phyloP scores from a whole-genome alignment of 2,797 vertebrate genomes.

The Hoplostethus mediterraneus region DNA sequence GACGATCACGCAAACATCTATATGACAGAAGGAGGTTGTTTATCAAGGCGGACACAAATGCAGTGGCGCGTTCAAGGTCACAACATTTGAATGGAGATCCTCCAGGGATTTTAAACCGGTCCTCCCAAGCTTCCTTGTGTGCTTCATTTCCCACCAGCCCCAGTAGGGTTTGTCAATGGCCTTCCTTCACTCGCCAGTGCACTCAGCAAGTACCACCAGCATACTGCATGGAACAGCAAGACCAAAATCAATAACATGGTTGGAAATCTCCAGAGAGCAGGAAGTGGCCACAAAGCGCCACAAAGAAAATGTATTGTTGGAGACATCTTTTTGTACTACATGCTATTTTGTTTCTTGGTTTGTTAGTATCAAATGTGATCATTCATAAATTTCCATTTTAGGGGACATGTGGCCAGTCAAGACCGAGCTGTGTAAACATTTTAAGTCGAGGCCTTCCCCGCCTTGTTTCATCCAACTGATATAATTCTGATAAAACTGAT shows the following conservation, averaged over 20 bases:
- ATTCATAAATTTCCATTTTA: background rate
- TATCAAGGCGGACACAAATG: background rate
- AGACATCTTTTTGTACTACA: background rate
- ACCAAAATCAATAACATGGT: conserved; percentile 71
- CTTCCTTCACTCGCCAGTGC: conserved; percentile 66
- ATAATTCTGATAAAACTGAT: background rate
- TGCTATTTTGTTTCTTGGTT: conserved; percentile 11
- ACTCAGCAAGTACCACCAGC: conserved; percentile 38
- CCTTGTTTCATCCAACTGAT: background rate
- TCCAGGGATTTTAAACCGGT: conserved; percentile 20
- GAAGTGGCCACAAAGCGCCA: conserved; percentile 27
- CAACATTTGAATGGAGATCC: conserved; percentile 12
- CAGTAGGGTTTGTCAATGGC: conserved; percentile 48
- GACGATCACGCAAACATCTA: conserved; percentile 9
- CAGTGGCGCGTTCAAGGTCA: conserved; percentile 40
- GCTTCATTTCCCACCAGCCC: conserved; percentile 59
- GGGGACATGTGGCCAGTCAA: background rate
- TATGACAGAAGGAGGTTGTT: background rate
- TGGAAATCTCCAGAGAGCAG: conserved; percentile 50
- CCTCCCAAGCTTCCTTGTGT: conserved; percentile 22
- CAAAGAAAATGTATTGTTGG: conserved; percentile 40
- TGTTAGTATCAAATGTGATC: background rate
- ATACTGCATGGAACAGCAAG: conserved; percentile 38
- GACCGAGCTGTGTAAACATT: too few relatives aligned
- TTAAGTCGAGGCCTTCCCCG: too few relatives aligned